These are phyloP conservation scores for Drosophila nikananu DNA, from an alignment of 1,140 invertebrate genomes.

Conservation along the genomic window DNA sequence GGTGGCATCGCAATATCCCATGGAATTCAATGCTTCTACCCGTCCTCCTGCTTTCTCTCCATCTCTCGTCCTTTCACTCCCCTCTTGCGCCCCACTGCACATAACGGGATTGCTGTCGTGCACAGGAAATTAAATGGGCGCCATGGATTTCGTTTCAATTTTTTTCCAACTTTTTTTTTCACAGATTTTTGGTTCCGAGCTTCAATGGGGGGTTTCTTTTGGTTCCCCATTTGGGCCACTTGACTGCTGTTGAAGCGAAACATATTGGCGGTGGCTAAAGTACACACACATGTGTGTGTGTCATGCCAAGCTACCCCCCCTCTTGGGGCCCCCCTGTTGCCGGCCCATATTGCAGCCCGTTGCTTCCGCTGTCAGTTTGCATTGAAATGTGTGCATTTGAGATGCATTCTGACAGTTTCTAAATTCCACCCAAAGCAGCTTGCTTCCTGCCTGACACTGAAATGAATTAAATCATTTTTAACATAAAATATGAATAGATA, in stretches of 20 bases:
- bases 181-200: slow-evolving; percentile 4
- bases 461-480: slow-evolving; percentile 3
- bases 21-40: slow-evolving; percentile 27
- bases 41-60: neutral
- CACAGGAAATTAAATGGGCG: slow-evolving; percentile 76
- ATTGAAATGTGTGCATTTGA: slow-evolving; percentile 54
- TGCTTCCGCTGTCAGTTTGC: slow-evolving; percentile 38
- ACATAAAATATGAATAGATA: slow-evolving; percentile 1
- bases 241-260: slow-evolving; percentile 62
- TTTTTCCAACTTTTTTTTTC: slow-evolving; percentile 9
- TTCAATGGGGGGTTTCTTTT: slow-evolving; percentile 13
- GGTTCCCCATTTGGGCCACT: slow-evolving; percentile 60
- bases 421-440: slow-evolving; percentile 39
- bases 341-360: neutral
- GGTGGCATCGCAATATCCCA: slow-evolving; percentile 24
- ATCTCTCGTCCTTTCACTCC: neutral
- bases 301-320: neutral
- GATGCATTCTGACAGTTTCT: slow-evolving; percentile 62
- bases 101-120: slow-evolving; percentile 46
- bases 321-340: too few species aligned
- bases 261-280: slow-evolving; percentile 47
- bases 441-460: slow-evolving; percentile 20
- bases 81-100: slow-evolving; percentile 4
- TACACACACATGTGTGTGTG: neutral
- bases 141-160: slow-evolving; percentile 60